These are phyloP conservation scores for Arrhopalites spinosus DNA, from an alignment of 2,888 invertebrate species.

Conservation along the genomic window DNA sequence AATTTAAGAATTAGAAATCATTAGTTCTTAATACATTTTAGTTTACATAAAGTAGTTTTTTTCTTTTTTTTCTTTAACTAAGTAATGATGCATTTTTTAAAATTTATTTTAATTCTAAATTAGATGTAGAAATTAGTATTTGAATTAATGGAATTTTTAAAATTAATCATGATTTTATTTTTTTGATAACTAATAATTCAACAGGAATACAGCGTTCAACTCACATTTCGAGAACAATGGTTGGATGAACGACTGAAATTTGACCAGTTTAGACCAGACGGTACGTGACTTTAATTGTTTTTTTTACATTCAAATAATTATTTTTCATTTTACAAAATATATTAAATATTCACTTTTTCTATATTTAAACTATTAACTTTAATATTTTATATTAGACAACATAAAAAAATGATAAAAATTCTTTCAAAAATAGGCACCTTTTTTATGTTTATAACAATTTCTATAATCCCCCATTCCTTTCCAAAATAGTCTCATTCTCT, in stretches of 20 bases:
- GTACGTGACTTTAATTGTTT: slow-evolving; percentile 50
- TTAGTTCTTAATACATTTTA: too few relatives aligned
- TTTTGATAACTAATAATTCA: slow-evolving; percentile 58
- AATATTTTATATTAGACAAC: too few relatives aligned
- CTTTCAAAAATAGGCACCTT: background rate
- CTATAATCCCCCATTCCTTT: slow-evolving; percentile 12
- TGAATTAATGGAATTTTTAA: too few relatives aligned
- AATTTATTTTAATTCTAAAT: too few relatives aligned
- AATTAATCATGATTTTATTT: too few relatives aligned
- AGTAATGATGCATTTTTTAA: too few relatives aligned
- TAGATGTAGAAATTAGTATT: too few relatives aligned
- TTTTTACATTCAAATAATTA: slow-evolving; percentile 15
- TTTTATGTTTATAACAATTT: background rate
- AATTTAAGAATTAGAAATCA: too few relatives aligned
- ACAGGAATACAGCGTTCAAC: slow-evolving; percentile 96
- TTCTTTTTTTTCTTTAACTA: too few relatives aligned
- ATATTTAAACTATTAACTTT: background rate
- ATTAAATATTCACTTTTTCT: background rate
- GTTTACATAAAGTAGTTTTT: too few relatives aligned
- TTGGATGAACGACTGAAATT: slow-evolving; percentile 88
- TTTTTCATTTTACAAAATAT: background rate
- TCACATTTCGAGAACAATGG: slow-evolving; percentile 98
- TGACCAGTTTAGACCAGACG: slow-evolving; percentile 69
- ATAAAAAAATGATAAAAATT: too few relatives aligned
- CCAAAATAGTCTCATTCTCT: slow-evolving; percentile 16